A percentile compares a stretch with the other conserved stretches of the same genome.
phyloP scores from a whole-genome alignment of 2,797 vertebrate species.

The Sebastes minor region DNA sequence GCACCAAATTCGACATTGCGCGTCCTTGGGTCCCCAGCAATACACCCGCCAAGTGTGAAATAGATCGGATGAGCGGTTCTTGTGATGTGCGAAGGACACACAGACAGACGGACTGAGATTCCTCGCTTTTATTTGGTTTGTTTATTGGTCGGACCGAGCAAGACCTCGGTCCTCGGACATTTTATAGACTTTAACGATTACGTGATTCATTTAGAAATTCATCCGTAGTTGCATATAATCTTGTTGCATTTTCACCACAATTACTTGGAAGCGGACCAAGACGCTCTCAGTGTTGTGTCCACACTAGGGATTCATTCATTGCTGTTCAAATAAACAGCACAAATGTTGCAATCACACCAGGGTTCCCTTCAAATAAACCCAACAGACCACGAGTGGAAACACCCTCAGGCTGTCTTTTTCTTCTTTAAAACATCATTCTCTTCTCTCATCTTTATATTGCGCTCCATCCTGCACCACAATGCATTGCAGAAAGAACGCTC shows the following conservation, averaged over 20 bases:
- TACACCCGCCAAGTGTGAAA: too few relatives aligned
- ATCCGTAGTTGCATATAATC: background rate
- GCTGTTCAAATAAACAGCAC: slow-evolving; percentile 29
- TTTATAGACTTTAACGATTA: background rate
- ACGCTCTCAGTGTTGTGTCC: background rate
- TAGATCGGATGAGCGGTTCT: too few relatives aligned
- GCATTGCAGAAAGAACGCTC: background rate
- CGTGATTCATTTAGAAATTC: background rate
- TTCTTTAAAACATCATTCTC: slow-evolving; percentile 14
- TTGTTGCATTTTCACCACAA: background rate
- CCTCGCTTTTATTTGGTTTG: too few relatives aligned
- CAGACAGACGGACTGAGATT: too few relatives aligned
- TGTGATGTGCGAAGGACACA: too few relatives aligned
- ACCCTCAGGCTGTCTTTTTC: slow-evolving; percentile 24
- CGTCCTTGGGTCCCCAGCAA: too few relatives aligned
- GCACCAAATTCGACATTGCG: too few relatives aligned
- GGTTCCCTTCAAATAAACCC: slow-evolving; percentile 28
- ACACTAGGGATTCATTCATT: background rate
- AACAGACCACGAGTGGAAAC: slow-evolving; percentile 12
- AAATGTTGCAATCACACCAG: slow-evolving; percentile 29
- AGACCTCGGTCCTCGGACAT: background rate
- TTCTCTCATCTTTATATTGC: background rate
- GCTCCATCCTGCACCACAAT: slow-evolving; percentile 13
- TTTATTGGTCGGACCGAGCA: background rate
- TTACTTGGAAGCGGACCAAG: background rate